Evolutionary conservation across 2,113 vertebrate species (phyloP), one percentile per base, ranked within the genome.

Genomic region (Channa maculata): DNA sequence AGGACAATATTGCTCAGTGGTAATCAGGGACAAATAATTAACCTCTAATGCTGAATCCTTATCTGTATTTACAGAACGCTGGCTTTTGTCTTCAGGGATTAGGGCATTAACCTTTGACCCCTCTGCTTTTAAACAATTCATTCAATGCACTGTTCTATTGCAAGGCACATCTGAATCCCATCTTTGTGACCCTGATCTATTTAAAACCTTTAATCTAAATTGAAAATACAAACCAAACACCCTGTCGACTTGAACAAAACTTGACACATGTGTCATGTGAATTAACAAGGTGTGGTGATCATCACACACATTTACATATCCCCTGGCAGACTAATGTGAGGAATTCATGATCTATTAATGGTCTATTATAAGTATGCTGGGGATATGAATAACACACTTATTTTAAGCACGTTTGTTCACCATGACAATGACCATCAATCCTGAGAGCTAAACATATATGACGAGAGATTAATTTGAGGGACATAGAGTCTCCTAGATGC

Each of bases 11-110:
- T 49, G 49, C 48, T 61, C 49, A 75, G 33, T 8, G 41, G 50
- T 74, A 80, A 69, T 50, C 48, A 61, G 39, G 9, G 41, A 5
- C 43, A 49, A 37, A 66, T 73, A 75, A 57, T 68, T 71, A 71
- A 70, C 4, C 39, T 79, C 60, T 69, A 82, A 77, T 52, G 57
- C 65, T 39, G 63, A 79, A 73, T 65, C 64, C 58, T 62, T 14
- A 48, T 71, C 67, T 86, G 59, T 89, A 86, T 88, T 88, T 89
- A 77, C 86, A 86, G 79, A 69, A 80, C 9, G 2, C 45, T 10
- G 43, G 62, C 58, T 72, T 82, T 77, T 76, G 72, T 83, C 75
- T 64, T 65, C 54, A 34, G 76, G 76, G 84, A 89, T 85, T 84
- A 78, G 13, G n/a, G n/a, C n/a, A n/a, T n/a, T n/a, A n/a, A n/a